phyloP scores from a whole-genome alignment of 2,113 vertebrate genomes.

The Melanerpes aurifrons region DNA sequence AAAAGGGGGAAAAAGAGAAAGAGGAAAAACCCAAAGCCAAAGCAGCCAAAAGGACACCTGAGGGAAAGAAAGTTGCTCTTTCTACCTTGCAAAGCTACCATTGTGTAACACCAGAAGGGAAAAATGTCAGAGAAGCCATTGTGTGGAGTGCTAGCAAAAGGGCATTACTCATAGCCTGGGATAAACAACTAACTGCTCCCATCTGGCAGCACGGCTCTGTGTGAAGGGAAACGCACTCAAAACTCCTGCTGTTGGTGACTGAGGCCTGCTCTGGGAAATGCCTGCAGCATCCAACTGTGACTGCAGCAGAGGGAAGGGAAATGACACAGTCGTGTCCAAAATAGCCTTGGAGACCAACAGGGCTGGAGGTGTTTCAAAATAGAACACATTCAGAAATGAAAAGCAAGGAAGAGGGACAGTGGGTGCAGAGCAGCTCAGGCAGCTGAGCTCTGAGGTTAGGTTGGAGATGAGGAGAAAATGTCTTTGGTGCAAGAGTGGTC shows the following conservation, averaged over 20 bases:
- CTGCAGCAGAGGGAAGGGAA: conserved; percentile 57
- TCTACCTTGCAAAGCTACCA: conserved; percentile 19
- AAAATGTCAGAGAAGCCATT: conserved; percentile 14
- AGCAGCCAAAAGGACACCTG: conserved; percentile 14
- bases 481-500: too few relatives aligned
- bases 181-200: conserved; percentile 66
- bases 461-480: too few relatives aligned
- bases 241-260: neutral
- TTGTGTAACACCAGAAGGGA: conserved; percentile 38
- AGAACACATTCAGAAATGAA: neutral
- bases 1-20: too few relatives aligned
- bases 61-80: conserved; percentile 4
- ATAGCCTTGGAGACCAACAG: neutral
- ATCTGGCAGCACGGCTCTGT: conserved; percentile 50
- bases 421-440: neutral
- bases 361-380: neutral
- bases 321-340: conserved; percentile 26
- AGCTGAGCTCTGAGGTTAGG: neutral
- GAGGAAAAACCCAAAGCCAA: neutral
- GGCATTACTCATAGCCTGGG: conserved; percentile 45
- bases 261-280: conserved; percentile 51
- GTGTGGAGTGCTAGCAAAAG: conserved; percentile 34
- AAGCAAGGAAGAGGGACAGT: neutral
- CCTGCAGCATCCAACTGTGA: conserved; percentile 50
- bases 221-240: neutral